These are phyloP conservation scores for Vanessa tameamea DNA, from an alignment of 1,140 invertebrate genomes.

Conservation along the genomic window DNA sequence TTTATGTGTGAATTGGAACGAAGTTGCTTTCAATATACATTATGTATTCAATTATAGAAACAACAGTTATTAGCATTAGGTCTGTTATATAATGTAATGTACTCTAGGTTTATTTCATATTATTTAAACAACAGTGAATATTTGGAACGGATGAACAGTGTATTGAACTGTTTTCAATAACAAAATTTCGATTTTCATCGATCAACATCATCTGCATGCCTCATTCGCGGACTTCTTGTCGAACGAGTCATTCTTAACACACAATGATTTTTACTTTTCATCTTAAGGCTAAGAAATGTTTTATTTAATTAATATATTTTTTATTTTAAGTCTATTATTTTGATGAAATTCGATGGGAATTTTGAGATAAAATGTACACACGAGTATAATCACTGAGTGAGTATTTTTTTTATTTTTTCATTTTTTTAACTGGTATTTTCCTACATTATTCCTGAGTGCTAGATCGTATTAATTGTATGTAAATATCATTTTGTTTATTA, in stretches of 20 bases:
- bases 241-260: constrained; percentile 34
- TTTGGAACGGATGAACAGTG: constrained; percentile 25
- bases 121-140: background rate
- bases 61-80: no score
- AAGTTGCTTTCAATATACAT: no score
- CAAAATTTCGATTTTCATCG: constrained; percentile 39
- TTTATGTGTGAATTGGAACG: no score
- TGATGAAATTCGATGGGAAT: background rate
- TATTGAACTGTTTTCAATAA: constrained; percentile 38
- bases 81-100: no score
- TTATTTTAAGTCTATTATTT: no score
- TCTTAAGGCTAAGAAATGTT: constrained; percentile 24
- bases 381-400: no score
- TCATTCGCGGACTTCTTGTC: constrained; percentile 32
- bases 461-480: no score
- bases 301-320: background rate
- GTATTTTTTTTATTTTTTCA: no score
- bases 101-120: background rate
- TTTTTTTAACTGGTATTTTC: no score
- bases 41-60: no score
- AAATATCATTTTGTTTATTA: no score
- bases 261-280: constrained; percentile 43
- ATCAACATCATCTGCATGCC: constrained; percentile 40
- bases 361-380: background rate
- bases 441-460: no score